Base-by-base conservation (phyloP, 1,140 invertebrate genomes). In the Drosophila novamexicana region DNA sequence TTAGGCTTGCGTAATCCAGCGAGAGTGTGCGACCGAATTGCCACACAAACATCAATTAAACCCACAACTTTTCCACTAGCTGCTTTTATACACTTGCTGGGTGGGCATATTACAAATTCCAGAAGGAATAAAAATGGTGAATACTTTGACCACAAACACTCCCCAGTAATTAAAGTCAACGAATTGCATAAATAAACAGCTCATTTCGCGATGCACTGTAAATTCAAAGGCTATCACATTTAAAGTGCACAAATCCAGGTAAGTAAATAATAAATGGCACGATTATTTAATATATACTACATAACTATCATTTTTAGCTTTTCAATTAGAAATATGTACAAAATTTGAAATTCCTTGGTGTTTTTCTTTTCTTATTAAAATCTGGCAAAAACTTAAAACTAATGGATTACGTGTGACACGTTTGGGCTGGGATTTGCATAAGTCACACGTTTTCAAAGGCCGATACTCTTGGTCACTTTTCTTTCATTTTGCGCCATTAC, bases 101-200 rank as follows among this genome's bases (percentile, higher is more conserved):
- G 34, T 52, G 22, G 8, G 42, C 58, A 54, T 37, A 80, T 89
- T 78, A 89, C 72, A 76, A 70, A 88, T 83, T 88, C 80, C 56
- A 75, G 57, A 69, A 63, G 49, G 65, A 77, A 84, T 73, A 44
- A 40, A 54, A 75, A 79, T 80, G 64, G 54, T 58, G 70, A 78
- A 63, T 70, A 77, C 76, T 88, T 82, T 88, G 84, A 89, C 84
- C 83, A 83, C 49, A 70, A 66, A 75, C 56, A 71, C 59, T 67
- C 40, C 40, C 37, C 65, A 72, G 73, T 78, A 89, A 78, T 89
- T 89, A 78, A 84, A 84, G 53, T 66, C 65, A 67, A 57, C 62
- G 47, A 74, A 82, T 74, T 77, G 79, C 53, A 88, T 86, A 88
- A 86, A 71, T 77, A 67, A 61, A 50, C 45, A 49, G 39, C 67